Conservation (phyloP, 1,140 invertebrate genomes). For the Platyura marginata region DNA sequence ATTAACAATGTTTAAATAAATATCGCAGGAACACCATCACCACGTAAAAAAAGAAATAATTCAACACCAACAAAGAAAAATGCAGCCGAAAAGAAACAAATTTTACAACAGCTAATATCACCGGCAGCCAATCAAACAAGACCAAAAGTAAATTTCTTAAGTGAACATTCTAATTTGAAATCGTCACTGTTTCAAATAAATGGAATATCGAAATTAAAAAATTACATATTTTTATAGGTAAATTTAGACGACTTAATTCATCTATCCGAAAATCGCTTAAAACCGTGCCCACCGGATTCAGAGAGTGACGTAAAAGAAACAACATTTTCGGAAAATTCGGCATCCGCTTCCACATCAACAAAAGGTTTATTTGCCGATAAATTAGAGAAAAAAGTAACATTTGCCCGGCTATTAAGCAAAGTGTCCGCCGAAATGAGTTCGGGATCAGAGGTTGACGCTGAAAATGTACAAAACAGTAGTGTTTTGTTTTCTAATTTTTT, state of each 20-base stretch:
- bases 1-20: too few species aligned
- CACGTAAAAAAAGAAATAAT: slow-evolving; percentile 50
- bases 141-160: slow-evolving; percentile 13
- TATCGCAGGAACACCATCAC: slow-evolving; percentile 40
- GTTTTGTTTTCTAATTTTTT: too few species aligned
- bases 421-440: slow-evolving; percentile 54
- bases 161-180: too few species aligned
- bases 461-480: too few species aligned
- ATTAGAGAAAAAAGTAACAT: slow-evolving; percentile 55
- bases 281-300: slow-evolving; percentile 5
- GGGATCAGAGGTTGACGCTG: slow-evolving; percentile 19
- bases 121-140: slow-evolving; percentile 15
- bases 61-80: slow-evolving; percentile 48
- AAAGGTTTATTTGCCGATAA: slow-evolving; percentile 34
- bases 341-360: slow-evolving; percentile 26
- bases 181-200: neutral
- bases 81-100: slow-evolving; percentile 51
- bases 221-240: slow-evolving; percentile 21
- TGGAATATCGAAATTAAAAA: neutral
- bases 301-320: slow-evolving; percentile 30
- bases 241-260: slow-evolving; percentile 47
- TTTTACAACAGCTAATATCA: slow-evolving; percentile 48
- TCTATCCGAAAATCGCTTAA: slow-evolving; percentile 34
- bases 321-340: slow-evolving; percentile 30
- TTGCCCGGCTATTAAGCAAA: slow-evolving; percentile 48